phyloP scores from a whole-genome alignment of 2,888 invertebrate genomes.

The Luperina nickerlii region DNA sequence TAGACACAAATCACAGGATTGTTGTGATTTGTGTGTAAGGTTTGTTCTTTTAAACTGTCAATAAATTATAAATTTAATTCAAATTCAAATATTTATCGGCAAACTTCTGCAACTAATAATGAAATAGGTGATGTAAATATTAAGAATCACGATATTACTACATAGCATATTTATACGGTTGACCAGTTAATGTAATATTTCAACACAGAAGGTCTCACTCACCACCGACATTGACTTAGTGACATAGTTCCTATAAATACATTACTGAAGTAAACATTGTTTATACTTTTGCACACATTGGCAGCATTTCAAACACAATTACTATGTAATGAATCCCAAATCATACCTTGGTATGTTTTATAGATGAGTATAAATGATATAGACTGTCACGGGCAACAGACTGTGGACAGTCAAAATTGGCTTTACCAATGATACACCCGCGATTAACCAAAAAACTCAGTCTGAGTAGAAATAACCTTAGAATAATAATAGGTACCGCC shows the following conservation, averaged over 20 bases:
- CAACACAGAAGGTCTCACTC: slow-evolving; percentile 26
- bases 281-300: slow-evolving; percentile 59
- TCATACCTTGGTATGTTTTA: slow-evolving; percentile 11
- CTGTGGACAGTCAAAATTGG: too few relatives aligned
- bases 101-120: background rate
- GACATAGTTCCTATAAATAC: slow-evolving; percentile 63
- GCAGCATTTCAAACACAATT: slow-evolving; percentile 58
- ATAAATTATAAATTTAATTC: too few relatives aligned
- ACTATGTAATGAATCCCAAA: slow-evolving; percentile 26
- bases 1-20: too few relatives aligned
- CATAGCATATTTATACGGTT: background rate
- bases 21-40: too few relatives aligned
- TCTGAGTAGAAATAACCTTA: too few relatives aligned
- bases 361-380: background rate
- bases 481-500: too few relatives aligned
- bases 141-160: background rate
- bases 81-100: too few relatives aligned
- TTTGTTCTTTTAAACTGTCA: too few relatives aligned
- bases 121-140: slow-evolving; percentile 3
- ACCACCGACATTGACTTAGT: slow-evolving; percentile 51
- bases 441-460: too few relatives aligned
- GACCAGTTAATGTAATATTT: slow-evolving; percentile 31
- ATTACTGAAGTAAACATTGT: slow-evolving; percentile 55
- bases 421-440: too few relatives aligned
- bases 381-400: too few relatives aligned